A percentile compares a stretch with the other conserved stretches of the same genome.
These are phyloP conservation scores for Lycaon pictus DNA, from an alignment of 2,113 vertebrate genomes.

Conservation along the genomic window DNA sequence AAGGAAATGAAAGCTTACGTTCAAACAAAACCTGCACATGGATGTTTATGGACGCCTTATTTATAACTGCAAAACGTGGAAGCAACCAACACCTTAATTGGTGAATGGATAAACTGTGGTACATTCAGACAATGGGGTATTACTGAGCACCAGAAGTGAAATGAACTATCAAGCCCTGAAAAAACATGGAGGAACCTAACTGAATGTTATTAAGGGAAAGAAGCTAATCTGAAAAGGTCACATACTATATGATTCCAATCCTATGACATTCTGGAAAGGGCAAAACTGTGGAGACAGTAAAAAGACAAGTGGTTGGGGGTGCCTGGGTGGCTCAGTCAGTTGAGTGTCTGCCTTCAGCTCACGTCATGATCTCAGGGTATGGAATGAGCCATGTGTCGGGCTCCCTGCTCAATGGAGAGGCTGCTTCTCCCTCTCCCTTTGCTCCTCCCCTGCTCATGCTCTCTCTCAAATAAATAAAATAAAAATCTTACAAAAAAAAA, in stretches of 20 bases:
- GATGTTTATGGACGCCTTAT: neutral
- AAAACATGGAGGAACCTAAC: neutral
- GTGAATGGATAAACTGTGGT: neutral
- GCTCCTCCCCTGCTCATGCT: too few species aligned
- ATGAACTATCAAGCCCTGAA: neutral
- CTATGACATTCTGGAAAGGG: neutral
- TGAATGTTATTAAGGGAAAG: neutral
- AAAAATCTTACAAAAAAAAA: too few species aligned
- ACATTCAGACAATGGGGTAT: too few species aligned
- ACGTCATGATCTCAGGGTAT: too few species aligned
- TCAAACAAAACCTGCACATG: neutral
- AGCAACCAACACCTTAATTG: neutral
- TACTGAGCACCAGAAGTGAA: neutral
- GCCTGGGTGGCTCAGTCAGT: too few species aligned
- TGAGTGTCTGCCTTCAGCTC: too few species aligned
- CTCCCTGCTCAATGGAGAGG: too few species aligned
- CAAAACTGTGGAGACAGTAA: neutral
- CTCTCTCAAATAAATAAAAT: too few species aligned
- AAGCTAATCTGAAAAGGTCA: neutral
- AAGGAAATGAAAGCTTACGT: neutral
- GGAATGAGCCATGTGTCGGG: too few species aligned
- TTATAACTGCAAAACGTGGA: neutral
- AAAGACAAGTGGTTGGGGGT: neutral
- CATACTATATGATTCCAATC: neutral
- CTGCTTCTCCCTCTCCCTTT: too few species aligned